phyloP scores from a whole-genome alignment of 1,140 invertebrate genomes.

The Harlomillsia oculata region DNA sequence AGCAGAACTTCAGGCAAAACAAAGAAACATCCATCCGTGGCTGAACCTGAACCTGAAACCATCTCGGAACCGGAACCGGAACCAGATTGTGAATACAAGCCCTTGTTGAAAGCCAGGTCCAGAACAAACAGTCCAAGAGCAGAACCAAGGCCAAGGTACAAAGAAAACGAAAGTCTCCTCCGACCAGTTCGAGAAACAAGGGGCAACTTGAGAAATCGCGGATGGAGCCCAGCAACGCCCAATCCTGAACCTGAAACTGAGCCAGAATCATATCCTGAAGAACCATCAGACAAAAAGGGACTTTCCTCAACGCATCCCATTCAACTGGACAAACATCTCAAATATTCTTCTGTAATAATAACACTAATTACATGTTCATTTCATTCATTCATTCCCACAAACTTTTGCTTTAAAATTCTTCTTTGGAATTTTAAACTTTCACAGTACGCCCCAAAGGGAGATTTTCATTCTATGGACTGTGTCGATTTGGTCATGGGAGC shows the following conservation, averaged over 20 bases:
- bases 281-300: background rate
- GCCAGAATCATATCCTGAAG: background rate
- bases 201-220: background rate
- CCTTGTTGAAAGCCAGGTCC: background rate
- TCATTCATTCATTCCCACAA: background rate
- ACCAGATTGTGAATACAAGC: constrained; percentile 5
- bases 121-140: background rate
- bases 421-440: background rate
- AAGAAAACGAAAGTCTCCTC: constrained; percentile 1
- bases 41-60: constrained; percentile 10
- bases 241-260: background rate
- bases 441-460: constrained; percentile 36
- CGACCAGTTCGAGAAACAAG: background rate
- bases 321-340: background rate
- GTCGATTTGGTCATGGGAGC: constrained; percentile 87
- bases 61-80: constrained; percentile 9
- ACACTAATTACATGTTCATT: background rate
- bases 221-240: background rate
- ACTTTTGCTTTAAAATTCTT: background rate
- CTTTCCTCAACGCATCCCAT: background rate
- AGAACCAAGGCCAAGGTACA: constrained; percentile 2
- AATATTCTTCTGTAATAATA: background rate
- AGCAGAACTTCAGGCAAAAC: constrained; percentile 39
- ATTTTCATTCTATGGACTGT: constrained; percentile 85
- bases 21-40: constrained; percentile 17